phyloP scores from a whole-genome alignment of 2,888 invertebrate genomes.

The Drosophila testacea region DNA sequence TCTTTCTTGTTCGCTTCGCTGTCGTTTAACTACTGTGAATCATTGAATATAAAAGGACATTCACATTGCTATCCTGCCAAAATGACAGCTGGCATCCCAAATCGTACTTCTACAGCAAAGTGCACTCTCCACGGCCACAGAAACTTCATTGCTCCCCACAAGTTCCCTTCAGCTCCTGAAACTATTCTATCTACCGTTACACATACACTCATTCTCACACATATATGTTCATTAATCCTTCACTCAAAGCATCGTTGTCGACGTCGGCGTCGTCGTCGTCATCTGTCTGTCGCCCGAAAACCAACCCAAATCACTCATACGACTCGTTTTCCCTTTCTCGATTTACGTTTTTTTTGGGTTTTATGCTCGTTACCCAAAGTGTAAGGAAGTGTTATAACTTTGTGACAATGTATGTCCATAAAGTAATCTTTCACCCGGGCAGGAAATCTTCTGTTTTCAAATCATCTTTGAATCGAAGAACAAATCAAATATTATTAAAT shows the following conservation, averaged over 20 bases:
- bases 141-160: slow-evolving; percentile 27
- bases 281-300: slow-evolving; percentile 60
- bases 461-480: too few species aligned
- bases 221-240: slow-evolving; percentile 63
- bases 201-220: slow-evolving; percentile 14
- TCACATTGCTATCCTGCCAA: slow-evolving; percentile 29
- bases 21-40: slow-evolving; percentile 51
- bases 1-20: slow-evolving; percentile 29
- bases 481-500: too few species aligned
- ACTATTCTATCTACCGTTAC: slow-evolving; percentile 36
- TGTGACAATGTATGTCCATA: background rate
- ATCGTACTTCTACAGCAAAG: slow-evolving; percentile 67
- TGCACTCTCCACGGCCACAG: slow-evolving; percentile 76
- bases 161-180: background rate
- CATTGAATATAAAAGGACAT: slow-evolving; percentile 27
- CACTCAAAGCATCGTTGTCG: slow-evolving; percentile 62
- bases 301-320: slow-evolving; percentile 67
- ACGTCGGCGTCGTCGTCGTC: slow-evolving; percentile 40
- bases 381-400: background rate
- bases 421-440: too few species aligned
- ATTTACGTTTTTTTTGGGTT: background rate
- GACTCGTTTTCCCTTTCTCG: slow-evolving; percentile 35
- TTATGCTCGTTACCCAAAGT: background rate
- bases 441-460: too few species aligned
- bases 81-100: slow-evolving; percentile 68